Conservation (phyloP, 2,888 invertebrate species). For the Drosophila nigricruria region DNA sequence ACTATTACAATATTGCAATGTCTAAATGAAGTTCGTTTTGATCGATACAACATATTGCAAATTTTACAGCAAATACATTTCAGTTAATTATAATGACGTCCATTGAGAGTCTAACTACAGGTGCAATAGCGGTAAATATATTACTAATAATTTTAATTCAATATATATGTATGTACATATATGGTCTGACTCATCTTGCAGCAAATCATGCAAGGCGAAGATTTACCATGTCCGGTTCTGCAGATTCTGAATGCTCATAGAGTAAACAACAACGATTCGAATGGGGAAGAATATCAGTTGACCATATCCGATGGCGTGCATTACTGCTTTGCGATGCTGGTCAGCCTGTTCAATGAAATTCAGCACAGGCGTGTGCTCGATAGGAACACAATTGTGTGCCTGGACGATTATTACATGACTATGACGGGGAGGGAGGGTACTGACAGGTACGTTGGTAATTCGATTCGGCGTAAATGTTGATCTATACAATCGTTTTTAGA, state of each 20-base stretch:
- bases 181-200: slow-evolving; percentile 71
- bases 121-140: slow-evolving; percentile 81
- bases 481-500: slow-evolving; percentile 85
- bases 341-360: slow-evolving; percentile 91
- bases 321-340: slow-evolving; percentile 95
- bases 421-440: slow-evolving; percentile 90
- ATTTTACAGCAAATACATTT: neutral
- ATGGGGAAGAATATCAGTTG: slow-evolving; percentile 91
- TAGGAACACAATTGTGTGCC: slow-evolving; percentile 91
- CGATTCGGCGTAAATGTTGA: neutral
- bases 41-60: neutral
- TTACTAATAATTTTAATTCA: neutral
- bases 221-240: slow-evolving; percentile 90
- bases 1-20: neutral
- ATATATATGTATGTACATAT: neutral
- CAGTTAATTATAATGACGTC: slow-evolving; percentile 61
- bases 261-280: slow-evolving; percentile 87
- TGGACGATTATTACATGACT: slow-evolving; percentile 93
- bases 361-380: slow-evolving; percentile 89
- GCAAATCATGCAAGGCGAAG: slow-evolving; percentile 91
- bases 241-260: slow-evolving; percentile 94
- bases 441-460: slow-evolving; percentile 86
- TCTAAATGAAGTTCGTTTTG: neutral
- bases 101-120: slow-evolving; percentile 73
- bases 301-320: slow-evolving; percentile 95